Base-by-base conservation (phyloP, 2,888 invertebrate species). In the Dusona sp. region DNA sequence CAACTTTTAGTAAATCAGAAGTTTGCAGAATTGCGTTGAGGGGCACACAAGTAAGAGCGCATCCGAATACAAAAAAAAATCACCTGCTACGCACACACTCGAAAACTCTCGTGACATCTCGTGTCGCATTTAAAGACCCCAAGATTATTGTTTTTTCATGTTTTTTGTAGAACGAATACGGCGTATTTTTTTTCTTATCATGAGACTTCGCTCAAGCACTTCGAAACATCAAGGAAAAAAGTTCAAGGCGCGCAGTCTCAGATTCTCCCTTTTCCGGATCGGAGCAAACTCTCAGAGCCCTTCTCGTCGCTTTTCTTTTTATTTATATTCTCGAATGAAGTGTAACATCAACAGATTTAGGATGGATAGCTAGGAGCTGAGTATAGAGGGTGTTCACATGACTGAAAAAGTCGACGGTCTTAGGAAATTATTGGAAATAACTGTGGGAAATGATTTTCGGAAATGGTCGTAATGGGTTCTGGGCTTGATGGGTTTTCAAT, bases 11-110 rank as follows among this genome's bases (percentile, higher is more conserved):
- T 22, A 67, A 29, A 51, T 84, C 54, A 45, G 16, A 79, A 83
- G 84, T 79, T 87, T 87, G 87, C 54, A 83, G 77, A 54, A 72
- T 87, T 85, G 88, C 91, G 91, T 90, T 90, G 91, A 92, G 92
- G 92, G 93, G 93, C 93, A 93, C 93, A 90, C 94, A 93, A 92
- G 92, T 94, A 94, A 94, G 93, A 93, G 92, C 93, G 93, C 93
- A 92, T 92, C 92, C 93, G 93, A 93, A 92, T 87, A 89, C 88
- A 87, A 78, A 83, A 54, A 80, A 80, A 86, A 74, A 81, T 88
- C 91, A 92, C 89, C 89, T 92, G 92, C 91, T 89, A 91, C 92
- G 92, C 92, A 90, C 91, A 90, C 92, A 87, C 89, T 87, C 79
- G 89, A 88, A 22, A 65, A 48, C 74, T 83, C 77, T 85, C 83